phyloP scores from a whole-genome alignment of 37 sponge, comb jelly and placozoan genomes.

The Chondrosia reniformis region DNA sequence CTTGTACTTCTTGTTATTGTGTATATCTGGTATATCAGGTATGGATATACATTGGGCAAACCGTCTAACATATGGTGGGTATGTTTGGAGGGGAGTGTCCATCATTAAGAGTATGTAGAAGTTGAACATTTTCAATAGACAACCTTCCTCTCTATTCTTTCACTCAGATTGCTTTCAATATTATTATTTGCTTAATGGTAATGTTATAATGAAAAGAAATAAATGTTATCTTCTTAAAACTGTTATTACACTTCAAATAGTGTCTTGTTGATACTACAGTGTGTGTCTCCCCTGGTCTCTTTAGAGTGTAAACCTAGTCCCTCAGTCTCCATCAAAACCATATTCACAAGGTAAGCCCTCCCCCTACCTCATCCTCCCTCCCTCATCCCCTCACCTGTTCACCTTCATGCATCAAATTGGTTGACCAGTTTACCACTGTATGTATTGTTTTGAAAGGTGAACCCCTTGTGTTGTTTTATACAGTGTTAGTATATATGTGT shows the following conservation, averaged over 20 bases:
- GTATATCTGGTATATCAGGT: background rate
- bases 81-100: background rate
- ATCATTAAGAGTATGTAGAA: too few relatives aligned
- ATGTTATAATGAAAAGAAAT: too few relatives aligned
- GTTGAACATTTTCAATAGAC: too few relatives aligned
- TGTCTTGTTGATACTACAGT: background rate
- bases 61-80: background rate
- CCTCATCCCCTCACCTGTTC: background rate
- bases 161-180: too few relatives aligned
- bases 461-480: too few relatives aligned
- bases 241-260: too few relatives aligned
- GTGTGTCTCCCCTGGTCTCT: background rate
- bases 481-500: background rate
- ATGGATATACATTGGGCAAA: background rate
- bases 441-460: too few relatives aligned
- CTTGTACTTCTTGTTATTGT: background rate
- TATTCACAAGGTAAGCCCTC: conserved; percentile 14
- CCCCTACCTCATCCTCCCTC: background rate
- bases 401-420: background rate
- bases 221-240: too few relatives aligned
- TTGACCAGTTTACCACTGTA: too few relatives aligned
- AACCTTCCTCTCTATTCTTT: too few relatives aligned
- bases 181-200: too few relatives aligned
- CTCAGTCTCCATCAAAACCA: background rate
- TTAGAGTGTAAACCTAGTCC: conserved; percentile 3